Conservation (phyloP, 2,797 vertebrate genomes). For the Clarias laeviceps region DNA sequence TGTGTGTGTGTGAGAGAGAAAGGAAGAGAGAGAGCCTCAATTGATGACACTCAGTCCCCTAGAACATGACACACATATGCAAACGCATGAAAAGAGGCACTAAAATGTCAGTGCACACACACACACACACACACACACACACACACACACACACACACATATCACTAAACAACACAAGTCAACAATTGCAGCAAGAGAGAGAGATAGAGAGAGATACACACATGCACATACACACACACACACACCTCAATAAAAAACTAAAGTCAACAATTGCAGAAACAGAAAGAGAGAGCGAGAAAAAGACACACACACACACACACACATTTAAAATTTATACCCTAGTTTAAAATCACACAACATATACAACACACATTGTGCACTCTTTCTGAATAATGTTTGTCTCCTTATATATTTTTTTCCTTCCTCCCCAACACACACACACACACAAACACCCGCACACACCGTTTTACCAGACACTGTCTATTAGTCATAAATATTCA, state of each 20-base stretch:
- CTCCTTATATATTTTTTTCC: neutral
- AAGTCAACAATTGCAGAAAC: too few relatives aligned
- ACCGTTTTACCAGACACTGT: neutral
- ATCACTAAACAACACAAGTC: too few relatives aligned
- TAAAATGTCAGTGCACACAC: neutral
- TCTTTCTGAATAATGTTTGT: neutral
- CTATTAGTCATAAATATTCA: slow-evolving; percentile 22
- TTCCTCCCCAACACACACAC: neutral
- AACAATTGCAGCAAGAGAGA: neutral
- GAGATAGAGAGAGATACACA: neutral
- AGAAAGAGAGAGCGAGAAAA: too few relatives aligned
- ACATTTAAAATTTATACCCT: neutral
- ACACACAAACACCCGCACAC: neutral
- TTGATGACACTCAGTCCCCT: slow-evolving; percentile 44
- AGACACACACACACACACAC: neutral
- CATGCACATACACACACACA: neutral
- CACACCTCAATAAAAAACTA: neutral
- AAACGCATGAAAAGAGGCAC: slow-evolving; percentile 3
- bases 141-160: slow-evolving; percentile 21
- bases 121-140: slow-evolving; percentile 12
- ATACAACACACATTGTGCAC: neutral
- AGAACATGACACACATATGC: neutral
- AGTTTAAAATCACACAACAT: neutral
- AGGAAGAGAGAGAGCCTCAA: slow-evolving; percentile 37
- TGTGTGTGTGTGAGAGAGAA: neutral